These are phyloP conservation scores for Apeltes quadracus DNA, from an alignment of 2,113 vertebrate genomes.

Conservation along the genomic window DNA sequence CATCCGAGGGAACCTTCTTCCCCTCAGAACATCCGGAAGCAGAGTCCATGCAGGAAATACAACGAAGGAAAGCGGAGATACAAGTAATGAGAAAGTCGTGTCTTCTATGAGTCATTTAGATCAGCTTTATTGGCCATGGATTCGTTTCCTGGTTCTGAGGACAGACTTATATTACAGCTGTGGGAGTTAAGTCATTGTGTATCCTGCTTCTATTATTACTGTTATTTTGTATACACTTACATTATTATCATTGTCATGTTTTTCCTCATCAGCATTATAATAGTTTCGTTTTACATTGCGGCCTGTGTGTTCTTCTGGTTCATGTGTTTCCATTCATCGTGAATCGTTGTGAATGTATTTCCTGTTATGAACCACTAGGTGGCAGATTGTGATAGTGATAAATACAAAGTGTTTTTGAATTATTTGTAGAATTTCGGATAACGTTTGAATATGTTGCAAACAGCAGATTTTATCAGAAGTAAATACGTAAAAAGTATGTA, in stretches of 20 bases:
- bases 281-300: neutral
- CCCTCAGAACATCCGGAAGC: constrained; percentile 27
- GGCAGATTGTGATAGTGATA: constrained; percentile 19
- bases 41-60: constrained; percentile 5
- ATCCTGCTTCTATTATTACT: no score
- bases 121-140: no score
- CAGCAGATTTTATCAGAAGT: neutral
- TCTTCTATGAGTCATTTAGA: no score
- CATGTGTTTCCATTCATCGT: neutral
- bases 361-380: constrained; percentile 37
- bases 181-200: no score
- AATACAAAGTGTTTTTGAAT: neutral
- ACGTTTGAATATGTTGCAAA: neutral
- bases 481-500: neutral
- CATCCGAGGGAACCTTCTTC: constrained; percentile 8
- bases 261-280: neutral
- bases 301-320: no score
- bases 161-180: no score
- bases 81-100: neutral
- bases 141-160: no score
- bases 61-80: constrained; percentile 10
- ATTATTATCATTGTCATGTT: neutral
- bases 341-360: no score
- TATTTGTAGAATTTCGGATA: neutral
- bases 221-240: no score